Conservation (phyloP, 2,888 invertebrate species). For the Caenorhabditis sulstoni region DNA sequence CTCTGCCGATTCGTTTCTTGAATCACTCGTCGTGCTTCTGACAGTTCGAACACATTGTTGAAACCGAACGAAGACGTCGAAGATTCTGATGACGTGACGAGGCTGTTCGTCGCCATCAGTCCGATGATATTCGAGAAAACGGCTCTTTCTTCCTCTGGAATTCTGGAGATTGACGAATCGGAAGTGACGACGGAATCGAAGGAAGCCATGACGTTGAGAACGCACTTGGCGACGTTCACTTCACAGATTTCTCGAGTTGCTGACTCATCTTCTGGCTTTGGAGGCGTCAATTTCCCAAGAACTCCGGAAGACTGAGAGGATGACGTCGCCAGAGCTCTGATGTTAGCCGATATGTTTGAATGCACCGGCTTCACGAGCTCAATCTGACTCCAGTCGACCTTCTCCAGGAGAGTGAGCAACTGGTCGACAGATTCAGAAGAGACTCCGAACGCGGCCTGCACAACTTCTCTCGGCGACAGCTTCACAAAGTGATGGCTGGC, state of each 20-base stretch:
- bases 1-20: slow-evolving; percentile 22
- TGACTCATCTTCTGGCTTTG: slow-evolving; percentile 22
- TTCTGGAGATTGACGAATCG: slow-evolving; percentile 10
- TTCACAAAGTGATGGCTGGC: slow-evolving; percentile 29
- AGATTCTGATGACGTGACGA: slow-evolving; percentile 24
- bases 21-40: slow-evolving; percentile 31
- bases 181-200: slow-evolving; percentile 22
- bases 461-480: slow-evolving; percentile 40
- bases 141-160: slow-evolving; percentile 27
- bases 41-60: slow-evolving; percentile 40
- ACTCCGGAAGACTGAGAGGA: slow-evolving; percentile 32
- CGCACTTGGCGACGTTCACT: slow-evolving; percentile 22
- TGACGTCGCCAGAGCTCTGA: slow-evolving; percentile 23
- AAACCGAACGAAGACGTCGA: slow-evolving; percentile 28
- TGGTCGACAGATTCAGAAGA: slow-evolving; percentile 32
- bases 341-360: slow-evolving; percentile 34
- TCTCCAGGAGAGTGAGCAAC: slow-evolving; percentile 26
- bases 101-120: slow-evolving; percentile 31
- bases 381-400: slow-evolving; percentile 41
- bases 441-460: slow-evolving; percentile 40
- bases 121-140: slow-evolving; percentile 37
- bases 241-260: slow-evolving; percentile 13
- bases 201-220: slow-evolving; percentile 33
- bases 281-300: slow-evolving; percentile 45
- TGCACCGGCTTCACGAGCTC: slow-evolving; percentile 11